phyloP scores from a whole-genome alignment of 2,797 vertebrate species.

The Macrochelys suwanniensis region DNA sequence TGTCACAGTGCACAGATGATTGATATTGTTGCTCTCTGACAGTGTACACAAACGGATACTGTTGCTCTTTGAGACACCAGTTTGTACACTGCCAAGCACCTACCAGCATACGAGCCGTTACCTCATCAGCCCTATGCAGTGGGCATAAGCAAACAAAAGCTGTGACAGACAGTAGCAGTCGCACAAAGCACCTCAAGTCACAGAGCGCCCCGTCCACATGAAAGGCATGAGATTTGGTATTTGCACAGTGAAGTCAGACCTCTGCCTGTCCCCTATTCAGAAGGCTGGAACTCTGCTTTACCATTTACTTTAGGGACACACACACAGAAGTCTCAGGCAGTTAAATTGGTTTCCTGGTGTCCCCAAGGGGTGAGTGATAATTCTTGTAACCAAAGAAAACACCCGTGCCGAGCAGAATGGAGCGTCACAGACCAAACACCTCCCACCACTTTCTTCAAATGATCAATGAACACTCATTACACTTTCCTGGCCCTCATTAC shows the following conservation, averaged over 20 bases:
- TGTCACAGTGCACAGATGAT: neutral
- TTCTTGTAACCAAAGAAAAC: neutral
- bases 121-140: fast-evolving
- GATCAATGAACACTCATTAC: neutral
- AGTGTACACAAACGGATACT: neutral
- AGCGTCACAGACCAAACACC: neutral
- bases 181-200: too few relatives aligned
- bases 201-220: neutral
- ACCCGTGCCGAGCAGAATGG: neutral
- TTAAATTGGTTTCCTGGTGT: neutral
- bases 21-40: neutral
- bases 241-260: neutral
- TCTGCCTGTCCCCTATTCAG: neutral
- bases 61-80: fast-evolving
- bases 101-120: fast-evolving
- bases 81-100: neutral
- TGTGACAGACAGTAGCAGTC: neutral
- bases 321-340: too few relatives aligned
- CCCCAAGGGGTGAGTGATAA: neutral
- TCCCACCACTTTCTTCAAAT: neutral
- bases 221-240: neutral
- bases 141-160: neutral
- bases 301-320: neutral
- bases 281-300: neutral
- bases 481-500: neutral